Evolutionary conservation across 2,113 vertebrate genomes (phyloP).

Genomic region (Potamarius usumacintae): DNA sequence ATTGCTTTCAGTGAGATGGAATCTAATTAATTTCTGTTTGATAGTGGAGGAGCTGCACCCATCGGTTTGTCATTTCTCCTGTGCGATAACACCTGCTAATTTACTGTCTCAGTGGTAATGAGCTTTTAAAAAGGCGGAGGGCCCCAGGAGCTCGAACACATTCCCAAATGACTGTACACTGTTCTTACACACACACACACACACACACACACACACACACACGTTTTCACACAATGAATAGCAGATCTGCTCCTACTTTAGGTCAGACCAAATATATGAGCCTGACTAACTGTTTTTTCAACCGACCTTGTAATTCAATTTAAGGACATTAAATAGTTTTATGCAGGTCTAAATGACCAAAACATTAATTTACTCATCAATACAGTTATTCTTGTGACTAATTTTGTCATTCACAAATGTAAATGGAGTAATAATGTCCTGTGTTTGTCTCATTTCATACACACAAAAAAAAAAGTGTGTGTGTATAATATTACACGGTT

Average conservation of each 20-base stretch:
- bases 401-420: background rate
- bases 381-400: background rate
- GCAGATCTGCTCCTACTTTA: background rate
- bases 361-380: background rate
- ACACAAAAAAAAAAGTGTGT: too few species aligned
- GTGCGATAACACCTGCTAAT: slow-evolving; percentile 57
- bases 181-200: background rate
- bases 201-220: background rate
- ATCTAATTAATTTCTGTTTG: slow-evolving; percentile 57
- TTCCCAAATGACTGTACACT: slow-evolving; percentile 35
- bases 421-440: background rate
- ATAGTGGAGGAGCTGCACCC: slow-evolving; percentile 47
- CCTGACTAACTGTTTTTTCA: background rate
- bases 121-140: slow-evolving; percentile 48
- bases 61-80: slow-evolving; percentile 54
- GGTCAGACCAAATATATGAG: background rate
- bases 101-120: slow-evolving; percentile 53
- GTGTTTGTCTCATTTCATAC: background rate
- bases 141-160: slow-evolving; percentile 34
- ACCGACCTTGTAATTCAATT: background rate
- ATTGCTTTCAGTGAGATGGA: slow-evolving; percentile 39
- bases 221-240: background rate
- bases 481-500: too few species aligned
- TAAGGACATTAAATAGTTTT: background rate
- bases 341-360: background rate